Evolutionary conservation across 2,797 vertebrate genomes (phyloP), one percentile per base, ranked within the genome.

Genomic region (Clarias laeviceps): DNA sequence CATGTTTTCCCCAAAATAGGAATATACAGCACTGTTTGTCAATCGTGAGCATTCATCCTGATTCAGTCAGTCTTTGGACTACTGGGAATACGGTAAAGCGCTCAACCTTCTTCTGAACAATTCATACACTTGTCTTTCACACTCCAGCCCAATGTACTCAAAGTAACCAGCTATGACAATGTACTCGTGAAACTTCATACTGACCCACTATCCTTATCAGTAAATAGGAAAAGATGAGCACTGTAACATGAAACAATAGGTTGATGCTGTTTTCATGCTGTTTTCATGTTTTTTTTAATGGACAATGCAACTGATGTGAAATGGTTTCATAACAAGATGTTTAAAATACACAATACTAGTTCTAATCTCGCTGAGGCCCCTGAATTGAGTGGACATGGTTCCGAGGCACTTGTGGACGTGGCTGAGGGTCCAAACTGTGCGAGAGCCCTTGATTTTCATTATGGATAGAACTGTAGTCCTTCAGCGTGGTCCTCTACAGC

Each of bases 351-450:
- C 76, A 45, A 29, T 24, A 56, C 12, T 4, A 40, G 59, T 22
- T 64, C 50, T 54, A 54, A 24, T 79, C 80, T 18, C 18, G 22
- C 59, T 18, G 40, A 62, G 65, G 65, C 2, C 34, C 66, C 37
- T 15, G 45, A 56, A 27, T 81, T 37, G 37, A 85, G 84, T 65
- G 80, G 84, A 88, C 57, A 76, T 70, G 9, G 54, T 65, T 29
- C 62, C 80, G 76, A 85, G 65, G 73, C 68, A 88, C 83, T 83
- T 89, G 88, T 85, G 84, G 85, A 78, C 34, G 40, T 68, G 82
- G 80, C 79, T 82, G 15, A 65, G 80, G 54, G 84, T 79, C 56
- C 59, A 64, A 86, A 34, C 70, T 62, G 45, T 76, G 61, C 18
- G 64, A 27, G 72, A 80, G 85, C 54, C 77, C 87, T 73, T 83